These are phyloP conservation scores for Dendrocincla tyrannina DNA, from an alignment of 2,797 vertebrate species.

Conservation along the genomic window DNA sequence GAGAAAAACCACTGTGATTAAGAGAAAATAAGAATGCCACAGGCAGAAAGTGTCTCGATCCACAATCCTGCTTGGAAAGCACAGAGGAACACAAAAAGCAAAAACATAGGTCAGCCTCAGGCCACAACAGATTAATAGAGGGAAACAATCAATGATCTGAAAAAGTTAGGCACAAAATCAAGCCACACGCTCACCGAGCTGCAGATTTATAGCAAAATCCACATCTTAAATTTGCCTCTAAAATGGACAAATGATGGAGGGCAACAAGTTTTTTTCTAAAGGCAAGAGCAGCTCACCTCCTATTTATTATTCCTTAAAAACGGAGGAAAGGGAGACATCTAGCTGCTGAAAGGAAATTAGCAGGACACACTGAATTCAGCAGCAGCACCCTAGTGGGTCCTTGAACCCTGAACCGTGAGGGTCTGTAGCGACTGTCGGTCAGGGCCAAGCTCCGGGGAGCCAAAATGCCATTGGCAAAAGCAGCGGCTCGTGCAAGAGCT, in stretches of 20 bases:
- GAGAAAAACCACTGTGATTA: not conserved
- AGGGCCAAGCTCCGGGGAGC: rapidly evolving
- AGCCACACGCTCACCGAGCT: not conserved
- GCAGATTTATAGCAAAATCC: constrained; percentile 43
- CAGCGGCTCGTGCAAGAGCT: rapidly evolving
- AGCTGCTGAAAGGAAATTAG: constrained; percentile 3
- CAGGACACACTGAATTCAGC: not conserved
- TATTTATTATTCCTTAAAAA: not conserved
- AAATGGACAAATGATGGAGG: constrained; percentile 42
- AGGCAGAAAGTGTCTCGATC: not conserved
- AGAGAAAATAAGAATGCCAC: not conserved
- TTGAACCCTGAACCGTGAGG: not conserved
- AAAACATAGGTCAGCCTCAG: constrained; percentile 21
- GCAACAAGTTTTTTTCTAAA: constrained; percentile 18
- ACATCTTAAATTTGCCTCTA: constrained; percentile 28
- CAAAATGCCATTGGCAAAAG: not conserved
- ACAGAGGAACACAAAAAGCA: not conserved
- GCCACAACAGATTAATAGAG: constrained; percentile 13
- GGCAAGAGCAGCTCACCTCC: not conserved
- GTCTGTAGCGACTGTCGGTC: not conserved
- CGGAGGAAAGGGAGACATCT: constrained; percentile 57
- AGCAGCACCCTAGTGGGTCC: not conserved
- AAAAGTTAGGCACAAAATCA: constrained; percentile 37
- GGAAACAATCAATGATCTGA: constrained; percentile 53
- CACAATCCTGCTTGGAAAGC: not conserved